These are phyloP conservation scores for Progne subis DNA, from an alignment of 2,113 vertebrate species.

Conservation along the genomic window DNA sequence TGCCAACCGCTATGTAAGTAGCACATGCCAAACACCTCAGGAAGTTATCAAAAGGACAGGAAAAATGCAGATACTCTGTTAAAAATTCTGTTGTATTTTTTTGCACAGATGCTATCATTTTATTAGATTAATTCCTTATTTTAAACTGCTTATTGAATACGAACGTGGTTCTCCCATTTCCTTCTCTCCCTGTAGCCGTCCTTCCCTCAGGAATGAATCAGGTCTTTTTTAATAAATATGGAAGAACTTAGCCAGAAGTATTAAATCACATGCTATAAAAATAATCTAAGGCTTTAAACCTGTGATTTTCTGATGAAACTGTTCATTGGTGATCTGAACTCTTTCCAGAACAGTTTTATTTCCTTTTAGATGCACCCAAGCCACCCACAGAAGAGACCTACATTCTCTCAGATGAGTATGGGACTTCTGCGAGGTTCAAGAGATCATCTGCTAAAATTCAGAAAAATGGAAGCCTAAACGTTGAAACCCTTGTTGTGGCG, in stretches of 20 bases:
- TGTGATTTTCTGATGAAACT: neutral
- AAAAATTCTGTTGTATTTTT: neutral
- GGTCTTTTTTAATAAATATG: conserved; percentile 8
- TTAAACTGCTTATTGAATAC: neutral
- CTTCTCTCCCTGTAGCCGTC: neutral
- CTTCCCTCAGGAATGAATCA: conserved; percentile 11
- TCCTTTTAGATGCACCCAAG: conserved; percentile 83
- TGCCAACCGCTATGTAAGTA: neutral
- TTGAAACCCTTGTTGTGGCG: conserved; percentile 97
- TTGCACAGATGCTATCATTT: conserved; percentile 30
- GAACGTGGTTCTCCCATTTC: conserved; percentile 9
- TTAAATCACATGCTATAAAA: conserved; percentile 48
- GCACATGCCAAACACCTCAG: neutral
- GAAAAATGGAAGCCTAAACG: conserved; percentile 84
- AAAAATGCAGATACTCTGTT: conserved; percentile 15
- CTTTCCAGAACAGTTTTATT: conserved; percentile 67
- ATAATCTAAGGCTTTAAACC: conserved; percentile 23
- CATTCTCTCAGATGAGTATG: conserved; percentile 84
- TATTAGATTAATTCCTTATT: conserved; percentile 33
- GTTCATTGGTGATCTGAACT: conserved; percentile 41
- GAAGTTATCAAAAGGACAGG: conserved; percentile 2
- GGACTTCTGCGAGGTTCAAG: conserved; percentile 76
- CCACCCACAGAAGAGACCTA: conserved; percentile 82
- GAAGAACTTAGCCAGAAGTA: neutral
- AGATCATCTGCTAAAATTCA: conserved; percentile 85